These are phyloP conservation scores for Phrixothrix hirtus DNA, from an alignment of 2,888 invertebrate genomes.

Conservation along the genomic window DNA sequence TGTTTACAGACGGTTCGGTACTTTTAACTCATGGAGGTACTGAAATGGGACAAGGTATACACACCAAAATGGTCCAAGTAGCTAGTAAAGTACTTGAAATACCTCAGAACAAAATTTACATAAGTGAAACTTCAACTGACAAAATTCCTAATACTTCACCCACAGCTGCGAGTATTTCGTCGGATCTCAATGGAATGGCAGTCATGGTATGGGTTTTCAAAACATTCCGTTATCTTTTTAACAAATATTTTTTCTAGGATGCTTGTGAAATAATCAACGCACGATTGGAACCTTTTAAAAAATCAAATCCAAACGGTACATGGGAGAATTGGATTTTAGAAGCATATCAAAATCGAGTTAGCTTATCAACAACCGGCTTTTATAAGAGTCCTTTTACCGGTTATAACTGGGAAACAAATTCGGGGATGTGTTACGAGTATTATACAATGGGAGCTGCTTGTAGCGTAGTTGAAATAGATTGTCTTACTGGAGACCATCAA, in stretches of 20 bases:
- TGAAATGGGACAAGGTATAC: slow-evolving; percentile 96
- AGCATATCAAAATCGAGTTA: slow-evolving; percentile 77
- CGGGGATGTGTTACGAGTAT: slow-evolving; percentile 78
- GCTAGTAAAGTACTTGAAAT: slow-evolving; percentile 75
- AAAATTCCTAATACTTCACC: slow-evolving; percentile 90
- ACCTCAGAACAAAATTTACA: slow-evolving; percentile 73
- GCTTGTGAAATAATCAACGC: slow-evolving; percentile 77
- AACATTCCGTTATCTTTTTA: too few relatives aligned
- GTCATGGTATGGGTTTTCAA: too few relatives aligned
- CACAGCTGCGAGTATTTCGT: slow-evolving; percentile 86
- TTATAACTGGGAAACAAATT: slow-evolving; percentile 70
- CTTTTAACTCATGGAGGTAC: too few relatives aligned
- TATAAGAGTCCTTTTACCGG: slow-evolving; percentile 76
- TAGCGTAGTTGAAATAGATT: slow-evolving; percentile 91
- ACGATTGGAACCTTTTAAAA: slow-evolving; percentile 74
- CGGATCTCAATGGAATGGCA: slow-evolving; percentile 92
- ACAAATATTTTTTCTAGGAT: slow-evolving; percentile 62
- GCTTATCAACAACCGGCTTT: slow-evolving; percentile 82
- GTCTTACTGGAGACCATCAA: slow-evolving; percentile 91
- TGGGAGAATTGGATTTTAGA: slow-evolving; percentile 86
- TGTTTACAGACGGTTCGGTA: slow-evolving; percentile 90
- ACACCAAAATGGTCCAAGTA: slow-evolving; percentile 94
- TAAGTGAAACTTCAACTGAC: slow-evolving; percentile 83
- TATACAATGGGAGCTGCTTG: slow-evolving; percentile 85
- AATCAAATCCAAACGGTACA: slow-evolving; percentile 72